These are phyloP conservation scores for Protobothrops mucrosquamatus DNA, from an alignment of 2,113 vertebrate species.

Conservation along the genomic window DNA sequence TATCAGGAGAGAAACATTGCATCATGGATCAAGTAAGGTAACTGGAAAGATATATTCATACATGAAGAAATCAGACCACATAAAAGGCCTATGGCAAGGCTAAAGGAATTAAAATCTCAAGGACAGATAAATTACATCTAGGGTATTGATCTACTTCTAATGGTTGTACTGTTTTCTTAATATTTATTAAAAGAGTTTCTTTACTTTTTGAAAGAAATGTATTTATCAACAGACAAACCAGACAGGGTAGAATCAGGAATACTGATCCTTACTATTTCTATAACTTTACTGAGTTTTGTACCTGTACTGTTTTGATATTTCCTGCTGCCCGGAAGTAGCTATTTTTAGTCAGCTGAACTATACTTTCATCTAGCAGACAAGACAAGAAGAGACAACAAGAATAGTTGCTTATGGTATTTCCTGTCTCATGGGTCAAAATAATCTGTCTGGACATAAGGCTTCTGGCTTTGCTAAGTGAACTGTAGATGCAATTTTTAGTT, in stretches of 20 bases:
- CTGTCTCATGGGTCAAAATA: not conserved
- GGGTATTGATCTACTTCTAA: not conserved
- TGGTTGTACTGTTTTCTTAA: not conserved
- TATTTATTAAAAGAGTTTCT: not conserved
- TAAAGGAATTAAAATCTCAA: not conserved
- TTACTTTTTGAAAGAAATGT: not conserved
- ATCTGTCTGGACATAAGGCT: not conserved
- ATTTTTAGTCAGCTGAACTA: not conserved
- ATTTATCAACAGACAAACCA: not conserved
- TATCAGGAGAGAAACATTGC: conserved; percentile 28
- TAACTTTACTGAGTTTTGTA: not conserved
- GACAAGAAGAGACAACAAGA: not conserved
- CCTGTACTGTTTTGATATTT: not conserved
- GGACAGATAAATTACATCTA: not conserved
- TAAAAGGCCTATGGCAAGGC: not conserved
- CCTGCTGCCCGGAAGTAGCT: not conserved
- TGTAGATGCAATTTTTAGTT: not conserved
- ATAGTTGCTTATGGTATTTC: not conserved
- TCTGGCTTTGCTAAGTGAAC: not conserved
- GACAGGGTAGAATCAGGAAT: not conserved
- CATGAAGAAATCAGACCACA: not conserved
- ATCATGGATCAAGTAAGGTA: not conserved
- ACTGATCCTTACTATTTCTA: not conserved
- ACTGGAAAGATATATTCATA: not conserved
- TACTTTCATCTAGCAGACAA: not conserved